Conservation (phyloP, 2,888 invertebrate genomes). For the Drosophila borborema region DNA sequence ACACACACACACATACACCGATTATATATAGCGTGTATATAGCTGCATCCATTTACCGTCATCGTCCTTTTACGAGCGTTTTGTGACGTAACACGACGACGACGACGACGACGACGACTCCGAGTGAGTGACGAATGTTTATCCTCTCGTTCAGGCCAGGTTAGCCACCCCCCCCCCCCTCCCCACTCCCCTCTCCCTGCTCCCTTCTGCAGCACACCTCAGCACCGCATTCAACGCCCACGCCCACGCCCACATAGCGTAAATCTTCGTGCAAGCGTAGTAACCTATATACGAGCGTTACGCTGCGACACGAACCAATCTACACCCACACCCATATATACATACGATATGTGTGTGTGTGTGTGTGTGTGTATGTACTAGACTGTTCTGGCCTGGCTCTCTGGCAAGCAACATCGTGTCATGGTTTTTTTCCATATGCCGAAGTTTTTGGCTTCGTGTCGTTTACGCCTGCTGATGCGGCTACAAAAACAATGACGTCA, state of each 20-base stretch:
- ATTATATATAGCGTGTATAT: constrained; percentile 13
- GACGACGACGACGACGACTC: constrained; percentile 30
- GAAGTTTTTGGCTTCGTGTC: constrained; percentile 18
- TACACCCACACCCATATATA: constrained; percentile 42
- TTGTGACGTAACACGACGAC: constrained; percentile 64
- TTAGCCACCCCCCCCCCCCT: neutral
- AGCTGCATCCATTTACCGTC: constrained; percentile 56
- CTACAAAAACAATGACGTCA: constrained; percentile 74
- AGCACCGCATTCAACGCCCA: neutral
- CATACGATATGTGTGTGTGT: neutral
- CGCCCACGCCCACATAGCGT: constrained; percentile 64
- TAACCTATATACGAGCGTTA: constrained; percentile 74
- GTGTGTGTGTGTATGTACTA: neutral
- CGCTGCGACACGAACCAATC: constrained; percentile 10
- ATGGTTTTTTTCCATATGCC: constrained; percentile 45
- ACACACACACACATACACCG: constrained; percentile 5
- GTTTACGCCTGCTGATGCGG: constrained; percentile 25
- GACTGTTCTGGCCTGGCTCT: neutral
- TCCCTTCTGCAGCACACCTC: neutral
- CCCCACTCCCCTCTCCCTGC: neutral
- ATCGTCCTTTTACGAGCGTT: constrained; percentile 56
- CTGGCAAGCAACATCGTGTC: constrained; percentile 10
- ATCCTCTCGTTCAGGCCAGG: constrained; percentile 48
- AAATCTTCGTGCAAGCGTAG: constrained; percentile 74
- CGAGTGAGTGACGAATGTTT: constrained; percentile 66